Conservation (phyloP, 2,113 vertebrate genomes). For the Lutjanus erythropterus region DNA sequence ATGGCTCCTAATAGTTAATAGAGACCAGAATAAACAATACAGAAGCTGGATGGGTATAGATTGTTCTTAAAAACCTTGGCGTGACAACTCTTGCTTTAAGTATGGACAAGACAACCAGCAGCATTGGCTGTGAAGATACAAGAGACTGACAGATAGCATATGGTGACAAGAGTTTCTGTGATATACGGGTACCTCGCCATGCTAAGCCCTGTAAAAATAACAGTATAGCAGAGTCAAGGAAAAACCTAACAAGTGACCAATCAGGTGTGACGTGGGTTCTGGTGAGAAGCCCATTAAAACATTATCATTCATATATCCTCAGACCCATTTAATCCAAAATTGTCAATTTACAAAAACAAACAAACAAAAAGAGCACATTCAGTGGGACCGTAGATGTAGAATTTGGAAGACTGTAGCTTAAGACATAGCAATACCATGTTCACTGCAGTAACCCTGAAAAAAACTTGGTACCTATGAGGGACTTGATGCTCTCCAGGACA, state of each 20-base stretch:
- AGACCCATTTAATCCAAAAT: neutral
- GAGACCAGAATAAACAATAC: neutral
- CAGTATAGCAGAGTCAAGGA: neutral
- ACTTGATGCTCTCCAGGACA: conserved; percentile 98
- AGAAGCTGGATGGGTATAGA: neutral
- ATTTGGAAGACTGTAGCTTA: neutral
- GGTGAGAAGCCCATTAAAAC: neutral
- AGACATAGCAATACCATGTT: neutral
- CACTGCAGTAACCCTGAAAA: neutral
- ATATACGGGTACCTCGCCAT: neutral
- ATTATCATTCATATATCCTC: neutral
- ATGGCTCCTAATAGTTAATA: too few species aligned
- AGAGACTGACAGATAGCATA: neutral
- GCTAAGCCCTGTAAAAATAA: neutral
- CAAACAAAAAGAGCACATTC: neutral
- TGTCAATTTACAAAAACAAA: neutral
- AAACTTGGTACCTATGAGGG: conserved; percentile 92
- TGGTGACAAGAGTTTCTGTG: neutral
- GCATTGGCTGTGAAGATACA: neutral
- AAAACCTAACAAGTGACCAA: neutral
- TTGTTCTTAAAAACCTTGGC: neutral
- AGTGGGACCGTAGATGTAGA: neutral
- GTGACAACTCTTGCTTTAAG: neutral
- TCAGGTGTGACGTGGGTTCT: neutral
- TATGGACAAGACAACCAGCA: neutral